Evolutionary conservation across 2,888 invertebrate genomes (phyloP), one percentile per base, ranked within the genome.

Genomic region (Oxyscelio sp.): DNA sequence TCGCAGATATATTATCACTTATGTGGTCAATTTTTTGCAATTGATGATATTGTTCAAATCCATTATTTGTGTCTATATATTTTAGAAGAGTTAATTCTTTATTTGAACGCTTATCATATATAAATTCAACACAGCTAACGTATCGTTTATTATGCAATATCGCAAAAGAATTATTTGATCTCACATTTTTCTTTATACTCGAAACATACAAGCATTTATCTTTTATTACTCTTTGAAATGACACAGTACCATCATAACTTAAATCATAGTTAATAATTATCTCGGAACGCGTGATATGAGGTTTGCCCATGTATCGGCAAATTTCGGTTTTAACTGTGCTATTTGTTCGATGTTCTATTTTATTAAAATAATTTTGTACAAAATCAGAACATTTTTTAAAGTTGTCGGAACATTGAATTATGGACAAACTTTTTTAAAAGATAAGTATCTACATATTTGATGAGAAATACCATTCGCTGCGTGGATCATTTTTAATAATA

Each of bases 121-220:
- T 2, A 34, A 34, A 34, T 11, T 34, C 9, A 2, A 9, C 11
- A 11, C 34, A 34, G 9, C 5, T 34, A 11, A 34, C 34, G 34
- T 34, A 34, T 9, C 11, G 5, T 34, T 34, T 34, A 11, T 34
- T 11, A 34, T 34, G 34, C 34, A 56, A 19, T 17, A 56, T 17
- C 1, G 56, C 56, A 56, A 56, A 56, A 56, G 8, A 9, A 19
- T 56, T 56, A 56, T 56, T 34, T 56, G 56, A 56, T 19, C 56
- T 15, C 9, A 9, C 17, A 19, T 34, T 34, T 4, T 2, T 31
- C 15, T 56, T 56, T 1, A 13, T 5, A 34, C 11, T 5, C 8
- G 34, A 6, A 56, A 19, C 19, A 56, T 56, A 56, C 13, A 56
- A 17, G 31, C 56, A 56, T 4, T 34, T 34, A 19, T 56, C 34